A percentile compares a stretch with the other conserved stretches of the same genome.
These are phyloP conservation scores for Hymenopus coronatus DNA, from an alignment of 2,888 invertebrate species.

Conservation along the genomic window DNA sequence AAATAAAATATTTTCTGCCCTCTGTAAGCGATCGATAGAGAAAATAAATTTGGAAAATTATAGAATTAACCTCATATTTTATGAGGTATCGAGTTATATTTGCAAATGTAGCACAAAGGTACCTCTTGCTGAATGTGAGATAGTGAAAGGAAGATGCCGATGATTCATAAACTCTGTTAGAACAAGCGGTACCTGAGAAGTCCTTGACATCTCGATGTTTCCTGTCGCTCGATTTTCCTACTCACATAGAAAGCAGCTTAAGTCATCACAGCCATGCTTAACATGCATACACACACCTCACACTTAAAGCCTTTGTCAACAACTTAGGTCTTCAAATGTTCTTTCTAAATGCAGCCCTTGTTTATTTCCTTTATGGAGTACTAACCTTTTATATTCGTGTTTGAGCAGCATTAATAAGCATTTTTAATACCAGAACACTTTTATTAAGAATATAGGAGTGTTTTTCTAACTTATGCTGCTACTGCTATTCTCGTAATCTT, in stretches of 20 bases:
- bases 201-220: background rate
- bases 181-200: background rate
- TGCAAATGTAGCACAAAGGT: background rate
- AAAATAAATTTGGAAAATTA: too few relatives aligned
- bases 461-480: too few relatives aligned
- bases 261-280: background rate
- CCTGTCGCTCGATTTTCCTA: background rate
- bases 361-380: background rate
- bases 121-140: too few relatives aligned
- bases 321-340: background rate
- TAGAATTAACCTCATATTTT: background rate
- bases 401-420: background rate
- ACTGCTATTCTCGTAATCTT: too few relatives aligned
- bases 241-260: background rate
- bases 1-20: too few relatives aligned
- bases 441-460: too few relatives aligned
- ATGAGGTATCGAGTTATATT: background rate
- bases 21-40: too few relatives aligned
- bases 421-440: too few relatives aligned
- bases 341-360: background rate
- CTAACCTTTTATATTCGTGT: background rate
- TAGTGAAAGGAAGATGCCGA: background rate
- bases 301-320: background rate
- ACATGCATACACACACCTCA: background rate
- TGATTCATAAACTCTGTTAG: background rate